These are phyloP conservation scores for Beris morrisii DNA, from an alignment of 2,888 invertebrate species.

Conservation along the genomic window DNA sequence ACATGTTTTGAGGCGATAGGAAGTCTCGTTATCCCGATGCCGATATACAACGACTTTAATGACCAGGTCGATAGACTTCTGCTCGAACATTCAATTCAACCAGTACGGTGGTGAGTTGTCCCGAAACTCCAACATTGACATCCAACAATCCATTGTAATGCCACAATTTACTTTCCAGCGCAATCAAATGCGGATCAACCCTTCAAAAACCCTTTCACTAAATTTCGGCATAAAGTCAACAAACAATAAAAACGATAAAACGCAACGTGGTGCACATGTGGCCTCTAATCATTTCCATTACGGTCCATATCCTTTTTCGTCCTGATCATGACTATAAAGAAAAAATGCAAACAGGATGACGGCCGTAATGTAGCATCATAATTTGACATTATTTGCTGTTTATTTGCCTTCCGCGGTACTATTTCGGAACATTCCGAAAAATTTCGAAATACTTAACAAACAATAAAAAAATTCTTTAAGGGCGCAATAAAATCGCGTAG, in stretches of 20 bases:
- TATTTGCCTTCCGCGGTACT: constrained; percentile 29
- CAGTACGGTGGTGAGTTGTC: neutral
- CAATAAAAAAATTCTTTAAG: constrained; percentile 35
- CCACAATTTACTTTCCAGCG: neutral
- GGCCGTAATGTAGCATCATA: constrained; percentile 34
- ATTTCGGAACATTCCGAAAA: neutral
- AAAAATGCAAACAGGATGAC: constrained; percentile 36
- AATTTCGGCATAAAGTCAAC: constrained; percentile 17
- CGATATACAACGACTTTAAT: too few species aligned
- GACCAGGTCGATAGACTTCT: too few species aligned
- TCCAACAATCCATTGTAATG: neutral
- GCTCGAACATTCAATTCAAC: too few species aligned
- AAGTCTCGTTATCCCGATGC: too few species aligned
- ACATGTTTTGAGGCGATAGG: too few species aligned
- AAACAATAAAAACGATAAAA: constrained; percentile 38
- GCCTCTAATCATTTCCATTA: constrained; percentile 25
- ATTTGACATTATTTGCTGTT: constrained; percentile 38
- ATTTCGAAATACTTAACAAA: constrained; percentile 35
- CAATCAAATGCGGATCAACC: constrained; percentile 5
- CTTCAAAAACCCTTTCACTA: constrained; percentile 15
- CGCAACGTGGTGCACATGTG: constrained; percentile 33
- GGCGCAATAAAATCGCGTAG: constrained; percentile 32
- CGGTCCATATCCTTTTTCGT: constrained; percentile 9
- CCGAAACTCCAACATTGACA: neutral
- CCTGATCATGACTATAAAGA: constrained; percentile 29